Evolutionary conservation across 1,140 invertebrate species (phyloP), one percentile per base, ranked within the genome.

Genomic region (Atta texana): DNA sequence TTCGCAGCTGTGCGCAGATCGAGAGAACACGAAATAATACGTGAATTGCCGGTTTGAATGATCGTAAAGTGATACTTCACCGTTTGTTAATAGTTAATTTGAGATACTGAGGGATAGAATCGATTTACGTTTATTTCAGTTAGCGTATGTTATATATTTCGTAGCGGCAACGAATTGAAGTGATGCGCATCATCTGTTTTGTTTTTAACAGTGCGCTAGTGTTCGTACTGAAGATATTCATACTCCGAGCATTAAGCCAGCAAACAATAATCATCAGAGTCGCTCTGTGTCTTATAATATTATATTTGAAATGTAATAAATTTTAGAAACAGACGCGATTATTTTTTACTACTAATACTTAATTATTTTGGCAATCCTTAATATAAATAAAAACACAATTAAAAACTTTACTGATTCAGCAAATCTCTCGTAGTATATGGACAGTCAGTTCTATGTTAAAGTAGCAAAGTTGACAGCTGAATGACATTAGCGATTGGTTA

Each of bases 71-170:
- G 39, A 69, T 69, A 49, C 39, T 49, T 5, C 34, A 16, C 0
- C 10, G n/a, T 69, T 69, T 21, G 34, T 68, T 69, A 69, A 69
- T 24, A 69, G 39, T 69, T 69, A 51, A 69, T 69, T 69, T 51
- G n/a, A 69, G 39, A 51, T 51, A 51, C 2, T 0, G 24, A 24
- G 31, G 14, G 14, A 16, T 49, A 69, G 39, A 16, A 69, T 51
- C 21, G 39, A 51, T 69, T 24, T 16, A 69, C 31, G 6, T 51
- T 49, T 69, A 69, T 24, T 69, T 51, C 18, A 24, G 64, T 44
- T 69, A 49, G 1, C 14, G n/a, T n/a, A 10, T 5, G n/a, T 49
- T 49, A 68, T 1, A 69, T 24, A 51, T 51, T 24, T 51, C 6
- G 66, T 69, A 69, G 39, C 14, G 12, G 39, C 49, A 69, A 69